Base-by-base conservation (phyloP, 2,888 invertebrate genomes). In the Frankliniella fusca region DNA sequence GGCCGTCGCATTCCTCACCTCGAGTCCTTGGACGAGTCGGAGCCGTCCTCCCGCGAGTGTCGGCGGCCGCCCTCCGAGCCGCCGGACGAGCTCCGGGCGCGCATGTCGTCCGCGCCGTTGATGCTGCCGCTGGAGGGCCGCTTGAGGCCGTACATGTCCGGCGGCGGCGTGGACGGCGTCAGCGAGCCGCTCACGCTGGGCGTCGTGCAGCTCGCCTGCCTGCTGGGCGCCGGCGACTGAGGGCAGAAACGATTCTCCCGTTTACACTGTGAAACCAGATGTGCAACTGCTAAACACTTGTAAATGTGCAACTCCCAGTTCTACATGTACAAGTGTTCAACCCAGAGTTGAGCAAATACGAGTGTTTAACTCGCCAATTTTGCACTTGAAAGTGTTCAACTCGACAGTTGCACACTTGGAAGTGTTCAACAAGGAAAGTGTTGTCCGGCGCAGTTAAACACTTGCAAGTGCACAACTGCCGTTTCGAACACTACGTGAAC, bases 41-140 rank as follows among this genome's bases (percentile, higher is more conserved):
- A 96, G 20, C 96, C 96, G 86, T 96, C 96, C 88, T 96, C 96
- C 84, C 93, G 92, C 0, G 96, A 96, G 86, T 93, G 92, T 82
- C 95, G 91, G 83, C 96, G 90, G 86, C 84, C 88, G 89, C 23
- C 70, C 11, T 10, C 27, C 70, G 11, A 23, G 27, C 70, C 70
- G 0, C 18, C 15, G 15, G 54, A 54, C 18, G 18, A 54, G 54
- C 70, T 76, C 70, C 23, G 23, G 70, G 23, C 70, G 70, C 70
- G n/a, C 70, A 11, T 70, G 70, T 23, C 70, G 23, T 76, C 70
- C 23, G 70, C 70, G n/a, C n/a, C 70, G 70, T 23, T 23, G 70
- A 70, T 23, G 70, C 70, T 23, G 23, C 70, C 70, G 70, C 70
- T 23, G 70, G 70, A 23, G 27, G 70, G 27, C 70, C 70, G 70